A percentile compares a stretch with the other conserved stretches of the same genome.
Conservation (phyloP, 2,113 vertebrate species). For the Zootoca vivipara region DNA sequence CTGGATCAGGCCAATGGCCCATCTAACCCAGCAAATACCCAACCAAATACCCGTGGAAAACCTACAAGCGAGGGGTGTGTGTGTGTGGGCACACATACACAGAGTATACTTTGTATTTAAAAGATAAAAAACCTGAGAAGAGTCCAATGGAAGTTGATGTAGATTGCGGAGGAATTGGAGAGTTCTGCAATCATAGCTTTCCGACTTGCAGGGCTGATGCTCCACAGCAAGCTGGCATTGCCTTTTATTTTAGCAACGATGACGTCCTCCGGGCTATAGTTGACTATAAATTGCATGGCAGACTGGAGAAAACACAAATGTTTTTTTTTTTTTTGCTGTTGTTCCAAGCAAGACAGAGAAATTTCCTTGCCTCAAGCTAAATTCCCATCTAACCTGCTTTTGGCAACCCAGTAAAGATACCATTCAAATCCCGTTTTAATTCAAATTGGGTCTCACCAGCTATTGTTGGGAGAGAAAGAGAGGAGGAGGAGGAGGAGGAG, state of each 20-base stretch:
- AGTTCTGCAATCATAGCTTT: constrained; percentile 71
- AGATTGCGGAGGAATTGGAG: constrained; percentile 68
- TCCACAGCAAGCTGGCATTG: constrained; percentile 76
- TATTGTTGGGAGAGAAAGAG: not conserved
- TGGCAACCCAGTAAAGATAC: not conserved
- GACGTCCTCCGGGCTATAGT: constrained; percentile 68
- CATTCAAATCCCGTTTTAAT: not conserved
- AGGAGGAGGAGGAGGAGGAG: too few species aligned
- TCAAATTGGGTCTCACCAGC: not conserved
- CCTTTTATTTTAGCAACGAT: constrained; percentile 75
- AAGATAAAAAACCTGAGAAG: constrained; percentile 66
- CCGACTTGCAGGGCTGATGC: constrained; percentile 70
- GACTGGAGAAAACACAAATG: constrained; percentile 42
- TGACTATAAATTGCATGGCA: constrained; percentile 72
- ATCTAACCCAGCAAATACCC: too few species aligned
- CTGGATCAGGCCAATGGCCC: too few species aligned
- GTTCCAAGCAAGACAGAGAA: not conserved
- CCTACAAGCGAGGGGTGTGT: too few species aligned
- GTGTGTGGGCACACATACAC: not conserved
- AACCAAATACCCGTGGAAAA: too few species aligned
- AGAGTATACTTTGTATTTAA: not conserved
- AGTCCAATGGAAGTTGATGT: constrained; percentile 66
- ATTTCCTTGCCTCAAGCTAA: not conserved
- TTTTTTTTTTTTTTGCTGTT: not conserved
- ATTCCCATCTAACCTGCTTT: not conserved